Base-by-base conservation (phyloP, 2,888 invertebrate species). In the Geophilus truncorum region DNA sequence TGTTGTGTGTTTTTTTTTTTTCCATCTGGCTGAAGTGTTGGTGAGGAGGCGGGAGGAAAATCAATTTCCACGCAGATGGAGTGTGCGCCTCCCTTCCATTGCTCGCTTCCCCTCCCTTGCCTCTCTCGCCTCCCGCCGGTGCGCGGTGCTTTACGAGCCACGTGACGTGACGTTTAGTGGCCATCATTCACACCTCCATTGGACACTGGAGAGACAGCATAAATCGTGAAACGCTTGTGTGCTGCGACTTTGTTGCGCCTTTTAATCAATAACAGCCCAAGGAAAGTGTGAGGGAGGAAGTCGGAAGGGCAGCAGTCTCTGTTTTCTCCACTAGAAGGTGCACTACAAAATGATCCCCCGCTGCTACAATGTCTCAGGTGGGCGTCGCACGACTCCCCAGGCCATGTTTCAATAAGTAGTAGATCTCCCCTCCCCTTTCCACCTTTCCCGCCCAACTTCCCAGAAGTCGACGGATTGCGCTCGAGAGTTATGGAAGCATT, bases 141-240 rank as follows among this genome's bases (percentile, higher is more conserved):
- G 51, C 51, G 51, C 51, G 51, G 30, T 77, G 25, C 78, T 77
- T 77, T 77, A 77, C 36, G 78, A 77, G 23, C 78, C 78, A 36
- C 23, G 78, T 79, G 79, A 79, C 79, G 79, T 79, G 79, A 79
- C 79, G 79, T 79, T 79, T 79, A 79, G 51, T 79, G 79, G 79
- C 51, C 79, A 79, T 79, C 79, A 79, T 79, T 79, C 79, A 79
- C 79, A 79, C 79, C 51, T 79, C 51, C 78, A 77, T 36, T 30
- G 25, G 78, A 77, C 78, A 77, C 23, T 34, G 36, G 32, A 77
- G 36, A 36, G 78, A 77, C 78, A 25, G 30, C 78, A 36, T 77
- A 77, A 77, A 77, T 77, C 78, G 75, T 75, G 28, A 32, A 51
- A 51, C 51, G 51, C 51, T 51, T 51, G 51, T 51, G 51, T 51